A percentile compares a stretch with the other conserved stretches of the same genome.
Evolutionary conservation across 2,113 vertebrate species (phyloP).

Genomic region (Rhynchopsitta pachyrhyncha): DNA sequence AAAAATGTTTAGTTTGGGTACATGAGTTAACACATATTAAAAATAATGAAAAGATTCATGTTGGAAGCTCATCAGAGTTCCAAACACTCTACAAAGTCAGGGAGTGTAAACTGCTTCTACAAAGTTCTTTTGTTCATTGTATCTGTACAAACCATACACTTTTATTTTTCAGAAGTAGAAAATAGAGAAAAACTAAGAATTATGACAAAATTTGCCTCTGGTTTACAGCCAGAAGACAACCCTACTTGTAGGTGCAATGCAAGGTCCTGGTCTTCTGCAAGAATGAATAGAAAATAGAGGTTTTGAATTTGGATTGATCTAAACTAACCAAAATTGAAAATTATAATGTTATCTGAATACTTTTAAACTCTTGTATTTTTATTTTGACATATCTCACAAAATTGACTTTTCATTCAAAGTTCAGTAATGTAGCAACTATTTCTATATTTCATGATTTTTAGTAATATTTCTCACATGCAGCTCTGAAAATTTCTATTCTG

Average conservation of each 20-base stretch:
- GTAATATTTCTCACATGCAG: background rate
- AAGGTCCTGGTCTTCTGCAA: background rate
- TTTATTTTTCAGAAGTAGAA: background rate
- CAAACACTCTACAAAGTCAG: background rate
- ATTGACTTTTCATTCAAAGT: background rate
- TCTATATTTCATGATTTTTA: background rate
- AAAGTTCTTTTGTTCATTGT: background rate
- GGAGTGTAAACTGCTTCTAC: background rate
- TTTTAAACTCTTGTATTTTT: background rate
- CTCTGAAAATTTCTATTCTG: background rate
- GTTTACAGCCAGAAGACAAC: background rate
- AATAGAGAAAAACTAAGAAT: background rate
- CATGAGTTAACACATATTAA: background rate
- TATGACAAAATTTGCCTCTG: background rate
- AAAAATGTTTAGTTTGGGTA: background rate
- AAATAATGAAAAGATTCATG: background rate
- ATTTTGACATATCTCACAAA: background rate
- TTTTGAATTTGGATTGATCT: background rate
- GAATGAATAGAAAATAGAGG: background rate
- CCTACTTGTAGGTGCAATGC: background rate
- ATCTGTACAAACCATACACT: background rate
- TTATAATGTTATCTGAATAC: background rate
- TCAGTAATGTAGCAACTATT: background rate
- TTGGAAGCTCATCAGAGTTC: background rate
- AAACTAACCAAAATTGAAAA: background rate